These are phyloP conservation scores for Geotrupes spiniger DNA, from an alignment of 2,888 invertebrate genomes.

Conservation along the genomic window DNA sequence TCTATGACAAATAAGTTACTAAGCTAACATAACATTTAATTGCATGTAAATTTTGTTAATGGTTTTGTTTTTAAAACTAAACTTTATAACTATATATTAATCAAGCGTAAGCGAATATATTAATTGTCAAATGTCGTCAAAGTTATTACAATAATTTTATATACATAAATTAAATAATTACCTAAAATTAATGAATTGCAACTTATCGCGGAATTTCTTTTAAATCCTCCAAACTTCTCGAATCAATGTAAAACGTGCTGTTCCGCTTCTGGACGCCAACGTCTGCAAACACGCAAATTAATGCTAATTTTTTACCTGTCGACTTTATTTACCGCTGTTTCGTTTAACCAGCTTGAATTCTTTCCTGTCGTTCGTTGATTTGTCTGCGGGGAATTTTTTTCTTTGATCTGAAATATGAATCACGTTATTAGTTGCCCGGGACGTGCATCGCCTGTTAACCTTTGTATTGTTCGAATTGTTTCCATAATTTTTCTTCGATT, in stretches of 20 bases:
- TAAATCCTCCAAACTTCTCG: not conserved
- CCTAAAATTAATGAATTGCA: not conserved
- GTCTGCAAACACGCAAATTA: conserved; percentile 1
- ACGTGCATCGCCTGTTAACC: too few relatives aligned
- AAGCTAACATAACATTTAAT: too few relatives aligned
- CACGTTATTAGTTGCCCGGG: too few relatives aligned
- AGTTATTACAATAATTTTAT: too few relatives aligned
- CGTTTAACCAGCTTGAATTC: conserved; percentile 1
- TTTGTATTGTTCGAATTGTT: conserved; percentile 36
- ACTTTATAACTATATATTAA: too few relatives aligned
- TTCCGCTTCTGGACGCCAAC: not conserved
- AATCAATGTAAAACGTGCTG: conserved; percentile 10
- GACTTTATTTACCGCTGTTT: conserved; percentile 6
- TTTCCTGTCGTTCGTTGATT: not conserved
- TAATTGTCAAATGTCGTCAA: too few relatives aligned
- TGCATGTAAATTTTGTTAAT: too few relatives aligned
- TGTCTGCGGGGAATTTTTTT: not conserved
- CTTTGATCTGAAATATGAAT: conserved; percentile 4
- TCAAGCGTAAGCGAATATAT: too few relatives aligned
- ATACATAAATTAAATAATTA: conserved; percentile 13
- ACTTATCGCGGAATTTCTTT: not conserved
- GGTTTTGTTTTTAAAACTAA: too few relatives aligned
- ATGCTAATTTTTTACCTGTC: not conserved
- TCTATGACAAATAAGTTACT: too few relatives aligned
- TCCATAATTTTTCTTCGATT: conserved; percentile 41